Percentiles rank a stretch among this genome's conserved stretches.
Evolutionary conservation across 2,113 vertebrate genomes (phyloP).

Genomic region (Brachyhypopomus gauderio): DNA sequence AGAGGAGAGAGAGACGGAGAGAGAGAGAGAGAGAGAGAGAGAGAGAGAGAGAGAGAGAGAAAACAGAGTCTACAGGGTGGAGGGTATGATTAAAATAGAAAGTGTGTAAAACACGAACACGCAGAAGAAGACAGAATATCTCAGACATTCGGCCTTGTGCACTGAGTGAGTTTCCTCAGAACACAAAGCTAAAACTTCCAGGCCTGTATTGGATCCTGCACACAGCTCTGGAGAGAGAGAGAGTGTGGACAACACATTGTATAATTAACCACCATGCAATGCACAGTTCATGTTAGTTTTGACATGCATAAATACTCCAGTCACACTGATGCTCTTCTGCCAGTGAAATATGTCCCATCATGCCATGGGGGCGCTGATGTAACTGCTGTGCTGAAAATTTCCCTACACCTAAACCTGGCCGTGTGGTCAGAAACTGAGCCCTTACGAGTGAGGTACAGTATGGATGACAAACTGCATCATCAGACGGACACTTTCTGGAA

Average conservation of each 20-base stretch:
- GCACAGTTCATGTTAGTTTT: too few relatives aligned
- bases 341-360: too few relatives aligned
- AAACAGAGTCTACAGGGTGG: background rate
- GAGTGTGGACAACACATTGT: background rate
- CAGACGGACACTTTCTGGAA: too few relatives aligned
- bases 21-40: background rate
- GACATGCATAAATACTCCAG: too few relatives aligned
- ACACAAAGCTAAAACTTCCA: constrained; percentile 16
- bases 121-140: constrained; percentile 34
- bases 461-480: too few relatives aligned
- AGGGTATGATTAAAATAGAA: constrained; percentile 46
- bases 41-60: background rate
- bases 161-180: constrained; percentile 27
- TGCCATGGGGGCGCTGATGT: too few relatives aligned
- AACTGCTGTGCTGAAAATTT: too few relatives aligned
- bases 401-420: too few relatives aligned
- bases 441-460: too few relatives aligned
- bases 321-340: too few relatives aligned
- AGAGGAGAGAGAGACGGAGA: background rate
- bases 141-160: constrained; percentile 28
- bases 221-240: background rate
- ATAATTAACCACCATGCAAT: too few relatives aligned
- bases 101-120: constrained; percentile 25
- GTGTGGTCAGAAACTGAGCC: too few relatives aligned
- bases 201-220: constrained; percentile 17